phyloP scores from a whole-genome alignment of 2,113 vertebrate genomes.

The Cyprinodon tularosa region DNA sequence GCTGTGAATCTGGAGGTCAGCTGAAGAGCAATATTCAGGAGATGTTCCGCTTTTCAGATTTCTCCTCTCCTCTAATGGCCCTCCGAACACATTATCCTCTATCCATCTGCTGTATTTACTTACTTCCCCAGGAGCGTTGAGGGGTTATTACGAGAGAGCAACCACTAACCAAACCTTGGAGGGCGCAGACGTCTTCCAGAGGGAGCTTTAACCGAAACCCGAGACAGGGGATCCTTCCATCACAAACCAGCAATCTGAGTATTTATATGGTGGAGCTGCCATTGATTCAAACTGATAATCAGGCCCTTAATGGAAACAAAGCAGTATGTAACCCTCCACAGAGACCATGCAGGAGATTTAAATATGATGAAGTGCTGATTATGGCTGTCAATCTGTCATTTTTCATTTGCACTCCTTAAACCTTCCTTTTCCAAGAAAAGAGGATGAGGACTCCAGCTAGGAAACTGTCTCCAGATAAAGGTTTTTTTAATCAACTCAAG shows the following conservation, averaged over 20 bases:
- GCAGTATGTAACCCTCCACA: constrained; percentile 32
- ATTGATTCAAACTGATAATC: constrained; percentile 69
- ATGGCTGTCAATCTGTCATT: constrained; percentile 58
- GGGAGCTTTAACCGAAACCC: constrained; percentile 50
- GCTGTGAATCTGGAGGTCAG: constrained; percentile 54
- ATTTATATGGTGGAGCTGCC: constrained; percentile 41
- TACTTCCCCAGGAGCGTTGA: constrained; percentile 42
- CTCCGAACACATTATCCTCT: constrained; percentile 61
- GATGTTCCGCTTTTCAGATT: constrained; percentile 47
- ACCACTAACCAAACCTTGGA: constrained; percentile 60
- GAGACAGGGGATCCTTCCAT: constrained; percentile 52
- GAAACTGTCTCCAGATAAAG: constrained; percentile 10
- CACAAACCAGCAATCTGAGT: constrained; percentile 43
- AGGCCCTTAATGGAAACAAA: constrained; percentile 59
- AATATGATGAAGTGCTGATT: constrained; percentile 59
- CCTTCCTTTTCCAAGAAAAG: neutral
- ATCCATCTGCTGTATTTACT: constrained; percentile 60
- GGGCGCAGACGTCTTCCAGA: constrained; percentile 48
- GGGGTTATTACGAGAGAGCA: constrained; percentile 38
- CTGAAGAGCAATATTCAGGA: constrained; percentile 58
- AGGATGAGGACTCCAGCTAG: too few species aligned
- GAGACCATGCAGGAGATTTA: constrained; percentile 39
- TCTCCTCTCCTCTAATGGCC: constrained; percentile 62
- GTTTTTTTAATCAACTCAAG: constrained; percentile 40
- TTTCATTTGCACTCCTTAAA: constrained; percentile 6